phyloP scores from a whole-genome alignment of 2,888 invertebrate genomes.

The Drosophila percnosoma region DNA sequence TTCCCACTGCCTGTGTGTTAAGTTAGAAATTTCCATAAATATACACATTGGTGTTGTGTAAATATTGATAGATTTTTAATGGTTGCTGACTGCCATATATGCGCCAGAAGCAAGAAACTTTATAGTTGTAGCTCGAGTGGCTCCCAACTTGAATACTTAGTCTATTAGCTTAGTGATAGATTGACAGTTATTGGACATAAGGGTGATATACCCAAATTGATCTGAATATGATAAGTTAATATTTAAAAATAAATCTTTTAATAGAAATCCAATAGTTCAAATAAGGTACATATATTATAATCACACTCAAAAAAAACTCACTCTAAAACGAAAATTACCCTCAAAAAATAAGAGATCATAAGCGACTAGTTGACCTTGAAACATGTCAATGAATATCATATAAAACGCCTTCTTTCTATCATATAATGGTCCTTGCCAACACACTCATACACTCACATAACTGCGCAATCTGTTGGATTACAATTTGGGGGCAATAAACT shows the following conservation, averaged over 20 bases:
- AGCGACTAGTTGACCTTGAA: neutral
- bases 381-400: neutral
- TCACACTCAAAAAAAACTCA: neutral
- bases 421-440: neutral
- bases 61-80: constrained; percentile 60
- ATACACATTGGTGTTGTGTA: constrained; percentile 30
- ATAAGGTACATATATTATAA: neutral
- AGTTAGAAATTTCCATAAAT: constrained; percentile 44
- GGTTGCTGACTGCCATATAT: constrained; percentile 33
- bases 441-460: neutral
- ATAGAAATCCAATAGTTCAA: neutral
- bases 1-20: constrained; percentile 3
- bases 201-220: neutral
- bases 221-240: neutral
- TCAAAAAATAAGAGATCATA: neutral
- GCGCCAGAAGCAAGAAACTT: constrained; percentile 15
- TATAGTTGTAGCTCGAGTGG: neutral
- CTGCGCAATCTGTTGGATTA: constrained; percentile 33
- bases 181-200: neutral
- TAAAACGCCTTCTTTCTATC: neutral
- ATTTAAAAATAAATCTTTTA: neutral
- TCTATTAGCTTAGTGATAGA: neutral
- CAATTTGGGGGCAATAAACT: constrained; percentile 38
- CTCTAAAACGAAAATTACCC: neutral
- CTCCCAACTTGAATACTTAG: neutral